Conservation (phyloP, 2,888 invertebrate genomes). For the Pinctada fucata region DNA sequence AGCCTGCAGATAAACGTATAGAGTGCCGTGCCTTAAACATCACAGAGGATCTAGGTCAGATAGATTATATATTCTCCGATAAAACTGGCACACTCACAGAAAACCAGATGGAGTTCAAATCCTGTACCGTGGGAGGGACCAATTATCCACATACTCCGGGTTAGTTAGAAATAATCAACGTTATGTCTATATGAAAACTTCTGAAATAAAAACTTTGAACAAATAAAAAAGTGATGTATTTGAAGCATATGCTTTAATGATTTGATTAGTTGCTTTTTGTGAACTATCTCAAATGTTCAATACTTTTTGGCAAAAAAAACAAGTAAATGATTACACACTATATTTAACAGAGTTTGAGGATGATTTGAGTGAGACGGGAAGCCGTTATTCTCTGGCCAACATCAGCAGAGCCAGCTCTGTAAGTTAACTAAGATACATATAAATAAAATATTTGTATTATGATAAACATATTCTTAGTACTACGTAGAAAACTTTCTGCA, state of each 20-base stretch:
- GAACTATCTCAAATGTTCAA: neutral
- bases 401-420: slow-evolving; percentile 68
- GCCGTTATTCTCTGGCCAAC: slow-evolving; percentile 61
- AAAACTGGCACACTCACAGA: slow-evolving; percentile 99
- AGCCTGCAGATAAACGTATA: slow-evolving; percentile 87
- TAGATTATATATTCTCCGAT: slow-evolving; percentile 95
- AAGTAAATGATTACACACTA: neutral
- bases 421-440: slow-evolving; percentile 41
- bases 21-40: slow-evolving; percentile 97
- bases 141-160: slow-evolving; percentile 82
- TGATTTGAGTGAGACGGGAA: slow-evolving; percentile 57
- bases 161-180: slow-evolving; percentile 28
- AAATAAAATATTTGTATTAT: neutral
- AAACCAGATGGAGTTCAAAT: slow-evolving; percentile 96
- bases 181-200: no score
- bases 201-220: no score
- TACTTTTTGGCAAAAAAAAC: neutral
- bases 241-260: no score
- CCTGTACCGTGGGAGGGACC: slow-evolving; percentile 91
- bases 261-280: no score
- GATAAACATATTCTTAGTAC: neutral
- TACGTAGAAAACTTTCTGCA: no score
- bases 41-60: slow-evolving; percentile 96
- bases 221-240: no score
- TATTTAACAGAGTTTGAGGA: slow-evolving; percentile 52